These are phyloP conservation scores for Nycticorax nycticorax DNA, from an alignment of 2,113 vertebrate species.

Conservation along the genomic window DNA sequence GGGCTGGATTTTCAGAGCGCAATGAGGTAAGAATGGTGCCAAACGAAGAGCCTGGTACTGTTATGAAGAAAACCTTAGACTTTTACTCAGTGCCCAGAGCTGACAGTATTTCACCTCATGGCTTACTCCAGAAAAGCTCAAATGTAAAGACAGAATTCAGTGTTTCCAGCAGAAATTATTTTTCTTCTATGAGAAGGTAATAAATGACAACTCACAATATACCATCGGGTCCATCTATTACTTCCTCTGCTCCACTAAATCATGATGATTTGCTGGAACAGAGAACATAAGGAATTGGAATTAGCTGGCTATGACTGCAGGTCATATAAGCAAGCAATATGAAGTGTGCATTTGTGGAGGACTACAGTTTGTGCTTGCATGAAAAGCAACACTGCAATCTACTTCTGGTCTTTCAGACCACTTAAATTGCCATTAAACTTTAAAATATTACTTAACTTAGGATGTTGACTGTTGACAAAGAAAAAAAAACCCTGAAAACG, in stretches of 20 bases:
- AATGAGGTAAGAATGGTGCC: neutral
- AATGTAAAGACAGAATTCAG: neutral
- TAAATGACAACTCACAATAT: conserved; percentile 30
- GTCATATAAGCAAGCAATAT: neutral
- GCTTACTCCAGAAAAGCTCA: neutral
- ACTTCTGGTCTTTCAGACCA: neutral
- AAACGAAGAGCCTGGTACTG: neutral
- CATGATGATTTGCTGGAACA: neutral
- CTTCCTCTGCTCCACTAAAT: neutral
- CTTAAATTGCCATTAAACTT: neutral
- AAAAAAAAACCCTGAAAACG: neutral
- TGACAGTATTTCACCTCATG: neutral
- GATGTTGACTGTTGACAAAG: neutral
- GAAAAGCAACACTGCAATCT: neutral
- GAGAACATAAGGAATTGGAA: neutral
- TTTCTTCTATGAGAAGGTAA: conserved; percentile 28
- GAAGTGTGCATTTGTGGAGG: neutral
- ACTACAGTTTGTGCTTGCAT: neutral
- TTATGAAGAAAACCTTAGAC: neutral
- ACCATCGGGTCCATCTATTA: neutral
- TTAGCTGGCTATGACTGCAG: neutral
- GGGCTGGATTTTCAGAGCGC: neutral
- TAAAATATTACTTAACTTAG: neutral
- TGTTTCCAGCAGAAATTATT: conserved; percentile 27
- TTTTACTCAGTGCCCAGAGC: neutral